A percentile compares a stretch with the other conserved stretches of the same genome.
Conservation (phyloP, 2,888 invertebrate species). For the Oxycera nigricornis region DNA sequence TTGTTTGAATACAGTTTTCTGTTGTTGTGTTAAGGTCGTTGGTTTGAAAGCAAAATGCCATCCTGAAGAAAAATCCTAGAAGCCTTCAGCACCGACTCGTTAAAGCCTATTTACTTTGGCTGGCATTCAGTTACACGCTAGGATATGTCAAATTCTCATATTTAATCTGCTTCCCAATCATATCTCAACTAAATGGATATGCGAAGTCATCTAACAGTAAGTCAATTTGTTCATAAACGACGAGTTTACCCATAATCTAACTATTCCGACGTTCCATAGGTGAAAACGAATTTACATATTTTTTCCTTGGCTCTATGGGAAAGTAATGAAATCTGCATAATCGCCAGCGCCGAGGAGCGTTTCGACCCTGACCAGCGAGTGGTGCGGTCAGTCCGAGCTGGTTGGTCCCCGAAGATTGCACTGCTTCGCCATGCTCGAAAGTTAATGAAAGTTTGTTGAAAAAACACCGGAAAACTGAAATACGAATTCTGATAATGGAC, state of each 20-base stretch:
- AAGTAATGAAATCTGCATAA: conserved; percentile 29
- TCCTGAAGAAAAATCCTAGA: too few relatives aligned
- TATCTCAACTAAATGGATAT: too few relatives aligned
- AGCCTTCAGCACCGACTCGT: too few relatives aligned
- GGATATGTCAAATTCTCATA: too few relatives aligned
- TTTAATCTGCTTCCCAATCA: too few relatives aligned
- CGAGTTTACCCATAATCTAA: conserved; percentile 13
- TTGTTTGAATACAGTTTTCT: too few relatives aligned
- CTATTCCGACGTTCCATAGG: conserved; percentile 7
- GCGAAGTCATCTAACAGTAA: background rate
- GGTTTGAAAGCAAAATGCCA: too few relatives aligned
- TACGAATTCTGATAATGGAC: background rate
- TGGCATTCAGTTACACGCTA: too few relatives aligned
- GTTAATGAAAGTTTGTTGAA: background rate
- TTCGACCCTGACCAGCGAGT: background rate
- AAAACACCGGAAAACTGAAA: background rate
- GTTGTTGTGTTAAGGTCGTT: too few relatives aligned
- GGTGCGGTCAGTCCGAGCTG: background rate
- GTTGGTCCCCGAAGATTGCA: background rate
- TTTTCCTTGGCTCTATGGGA: background rate
- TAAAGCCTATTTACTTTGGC: too few relatives aligned
- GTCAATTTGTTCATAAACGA: background rate
- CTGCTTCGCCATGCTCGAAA: background rate
- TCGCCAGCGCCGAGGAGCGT: background rate
- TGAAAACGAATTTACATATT: conserved; percentile 24